Evolutionary conservation across 2,113 vertebrate species (phyloP).

Genomic region (Polypterus senegalus): DNA sequence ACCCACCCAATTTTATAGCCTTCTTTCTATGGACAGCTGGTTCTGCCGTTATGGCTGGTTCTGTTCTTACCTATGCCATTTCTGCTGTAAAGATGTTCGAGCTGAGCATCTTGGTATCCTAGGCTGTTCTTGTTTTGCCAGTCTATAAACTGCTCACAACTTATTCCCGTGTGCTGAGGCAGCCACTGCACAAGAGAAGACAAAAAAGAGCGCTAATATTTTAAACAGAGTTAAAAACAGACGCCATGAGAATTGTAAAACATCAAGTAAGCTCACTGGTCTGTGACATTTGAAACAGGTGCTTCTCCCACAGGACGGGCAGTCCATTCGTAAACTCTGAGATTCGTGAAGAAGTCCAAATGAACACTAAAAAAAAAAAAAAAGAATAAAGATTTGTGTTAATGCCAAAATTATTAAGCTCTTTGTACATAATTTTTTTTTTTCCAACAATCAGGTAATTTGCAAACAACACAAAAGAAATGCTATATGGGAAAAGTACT

Average conservation of each 20-base stretch:
- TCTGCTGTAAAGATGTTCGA: conserved; percentile 24
- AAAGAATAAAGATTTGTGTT: not conserved
- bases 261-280: conserved; percentile 35
- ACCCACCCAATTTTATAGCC: not conserved
- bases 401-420: not conserved
- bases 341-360: conserved; percentile 56
- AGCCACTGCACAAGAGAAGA: conserved; percentile 37
- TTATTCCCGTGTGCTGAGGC: conserved; percentile 41
- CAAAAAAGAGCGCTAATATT: not conserved
- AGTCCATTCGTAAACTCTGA: conserved; percentile 49
- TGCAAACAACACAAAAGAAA: too few relatives aligned
- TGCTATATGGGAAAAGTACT: too few relatives aligned
- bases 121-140: conserved; percentile 40
- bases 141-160: conserved; percentile 44
- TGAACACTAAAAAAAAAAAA: conserved; percentile 39
- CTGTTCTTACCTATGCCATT: conserved; percentile 44
- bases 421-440: too few relatives aligned
- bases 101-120: conserved; percentile 20
- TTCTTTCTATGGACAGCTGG: not conserved
- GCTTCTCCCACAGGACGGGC: conserved; percentile 54
- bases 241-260: not conserved
- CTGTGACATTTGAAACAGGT: conserved; percentile 52
- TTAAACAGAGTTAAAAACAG: not conserved
- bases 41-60: not conserved
- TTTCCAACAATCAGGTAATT: too few relatives aligned